phyloP scores from a whole-genome alignment of 2,797 vertebrate species.

The Oryzias dopingdopingensis region DNA sequence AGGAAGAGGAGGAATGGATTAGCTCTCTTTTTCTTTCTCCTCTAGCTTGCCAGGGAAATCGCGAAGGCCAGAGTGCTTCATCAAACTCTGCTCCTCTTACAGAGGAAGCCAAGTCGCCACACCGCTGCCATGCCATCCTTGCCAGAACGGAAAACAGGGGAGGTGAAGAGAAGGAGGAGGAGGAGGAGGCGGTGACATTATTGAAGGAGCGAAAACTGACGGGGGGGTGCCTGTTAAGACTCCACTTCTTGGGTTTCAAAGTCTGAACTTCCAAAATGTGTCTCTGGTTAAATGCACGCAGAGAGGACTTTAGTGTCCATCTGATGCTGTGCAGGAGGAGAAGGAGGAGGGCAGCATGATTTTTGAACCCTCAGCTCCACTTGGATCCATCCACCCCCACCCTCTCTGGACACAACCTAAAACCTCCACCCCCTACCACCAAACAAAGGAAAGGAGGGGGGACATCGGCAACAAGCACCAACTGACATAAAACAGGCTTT shows the following conservation, averaged over 20 bases:
- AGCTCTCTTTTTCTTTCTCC: slow-evolving; percentile 24
- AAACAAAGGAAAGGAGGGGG: slow-evolving; percentile 65
- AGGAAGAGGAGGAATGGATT: slow-evolving; percentile 35
- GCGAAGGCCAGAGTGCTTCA: slow-evolving; percentile 59
- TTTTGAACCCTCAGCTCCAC: slow-evolving; percentile 38
- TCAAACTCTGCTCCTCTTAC: slow-evolving; percentile 42
- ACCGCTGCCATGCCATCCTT: slow-evolving; percentile 55
- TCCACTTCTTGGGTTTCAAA: slow-evolving; percentile 67
- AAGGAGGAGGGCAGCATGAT: slow-evolving; percentile 20
- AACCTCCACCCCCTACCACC: slow-evolving; percentile 55
- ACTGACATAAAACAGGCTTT: slow-evolving; percentile 81
- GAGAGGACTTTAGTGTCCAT: slow-evolving; percentile 53
- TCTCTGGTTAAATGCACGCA: slow-evolving; percentile 60
- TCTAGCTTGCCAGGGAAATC: slow-evolving; percentile 82
- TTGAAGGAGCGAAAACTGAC: slow-evolving; percentile 16
- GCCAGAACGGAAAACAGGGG: slow-evolving; percentile 70
- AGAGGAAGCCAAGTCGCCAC: slow-evolving; percentile 59
- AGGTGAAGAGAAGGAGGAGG: slow-evolving; percentile 41
- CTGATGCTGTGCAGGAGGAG: slow-evolving; percentile 34
- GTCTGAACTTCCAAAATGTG: slow-evolving; percentile 67
- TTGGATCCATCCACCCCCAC: slow-evolving; percentile 29
- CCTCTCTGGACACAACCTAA: slow-evolving; percentile 51
- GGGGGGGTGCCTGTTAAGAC: slow-evolving; percentile 51
- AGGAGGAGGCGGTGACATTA: slow-evolving; percentile 21
- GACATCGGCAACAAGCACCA: slow-evolving; percentile 72